These are phyloP conservation scores for Megaceryle torquata DNA, from an alignment of 2,113 vertebrate genomes.

Conservation along the genomic window DNA sequence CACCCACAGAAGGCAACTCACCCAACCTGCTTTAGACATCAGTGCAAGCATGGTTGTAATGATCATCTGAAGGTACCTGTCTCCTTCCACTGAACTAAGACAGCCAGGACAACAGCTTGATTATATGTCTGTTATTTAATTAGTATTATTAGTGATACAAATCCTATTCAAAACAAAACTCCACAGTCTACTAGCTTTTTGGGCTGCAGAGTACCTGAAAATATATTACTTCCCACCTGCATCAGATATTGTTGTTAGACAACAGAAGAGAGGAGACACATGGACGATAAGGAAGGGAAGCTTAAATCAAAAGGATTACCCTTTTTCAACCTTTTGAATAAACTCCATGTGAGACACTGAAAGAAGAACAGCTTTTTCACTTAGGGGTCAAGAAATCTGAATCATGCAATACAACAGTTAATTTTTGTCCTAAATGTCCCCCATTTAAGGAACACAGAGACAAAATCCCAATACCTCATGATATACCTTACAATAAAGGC, in stretches of 20 bases:
- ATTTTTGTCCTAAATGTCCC: background rate
- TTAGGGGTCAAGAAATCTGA: background rate
- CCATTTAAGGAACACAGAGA: background rate
- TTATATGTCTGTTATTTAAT: background rate
- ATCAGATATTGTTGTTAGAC: background rate
- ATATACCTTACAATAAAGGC: background rate
- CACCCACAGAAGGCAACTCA: background rate
- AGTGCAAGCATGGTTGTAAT: background rate
- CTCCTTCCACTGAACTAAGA: background rate
- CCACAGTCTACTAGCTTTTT: background rate
- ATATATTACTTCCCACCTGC: background rate
- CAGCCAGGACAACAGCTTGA: background rate
- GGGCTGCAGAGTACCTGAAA: background rate
- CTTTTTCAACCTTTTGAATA: background rate
- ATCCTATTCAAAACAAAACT: background rate
- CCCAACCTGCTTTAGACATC: background rate
- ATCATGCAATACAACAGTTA: background rate
- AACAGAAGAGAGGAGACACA: background rate
- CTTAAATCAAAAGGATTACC: background rate
- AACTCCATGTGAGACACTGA: background rate
- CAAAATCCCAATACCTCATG: accelerated
- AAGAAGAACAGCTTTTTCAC: background rate
- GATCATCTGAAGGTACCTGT: background rate
- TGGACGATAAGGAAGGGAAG: background rate
- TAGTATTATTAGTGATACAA: background rate